Base-by-base conservation (phyloP, 2,113 vertebrate genomes). In the Danionella cerebrum region DNA sequence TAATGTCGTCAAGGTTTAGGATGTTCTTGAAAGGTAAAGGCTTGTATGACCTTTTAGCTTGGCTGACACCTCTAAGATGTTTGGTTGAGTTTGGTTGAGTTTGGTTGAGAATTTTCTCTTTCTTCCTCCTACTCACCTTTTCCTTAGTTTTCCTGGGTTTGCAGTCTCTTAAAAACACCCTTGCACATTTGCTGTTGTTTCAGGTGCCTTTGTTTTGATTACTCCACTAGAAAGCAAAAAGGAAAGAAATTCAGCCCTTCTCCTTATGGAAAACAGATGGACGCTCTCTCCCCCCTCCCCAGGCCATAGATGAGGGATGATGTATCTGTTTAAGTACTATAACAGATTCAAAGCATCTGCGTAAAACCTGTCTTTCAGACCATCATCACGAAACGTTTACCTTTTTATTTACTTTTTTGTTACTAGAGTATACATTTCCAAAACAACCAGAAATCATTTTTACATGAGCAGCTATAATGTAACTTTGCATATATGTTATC, bases 291-390 rank as follows among this genome's bases (percentile, higher is more conserved):
- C 25, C 47, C 44, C n/a, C 11, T 39, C 18, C 18, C 24, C 48
- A 41, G 7, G 12, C 48, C 41, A 41, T 59, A 67, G 16, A n/a
- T 2, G 44, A 70, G 52, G 14, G 45, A 60, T 36, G 22, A 60
- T 65, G 51, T 65, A 69, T 60, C 57, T 57, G 39, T 48, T 36
- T 53, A 67, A 71, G 42, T 63, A 27, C 18, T 35, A 51, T 55
- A 57, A 55, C 73, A 71, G 63, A 67, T 71, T 63, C 18, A 45
- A 21, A 44, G 57, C 39, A 60, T 60, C 39, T 60, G 39, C 39
- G 42, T 9, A 60, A 44, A 29, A 5, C 11, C 21, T 13, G 38
- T 2, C 13, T 22, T 39, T 13, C 19, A n/a, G 53, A 33, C 27
- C 51, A 33, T 53, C 29, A 53, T 53, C 27, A n/a, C n/a, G n/a